Conservation (phyloP, 2,888 invertebrate genomes). For the Xestia sexstrigata region DNA sequence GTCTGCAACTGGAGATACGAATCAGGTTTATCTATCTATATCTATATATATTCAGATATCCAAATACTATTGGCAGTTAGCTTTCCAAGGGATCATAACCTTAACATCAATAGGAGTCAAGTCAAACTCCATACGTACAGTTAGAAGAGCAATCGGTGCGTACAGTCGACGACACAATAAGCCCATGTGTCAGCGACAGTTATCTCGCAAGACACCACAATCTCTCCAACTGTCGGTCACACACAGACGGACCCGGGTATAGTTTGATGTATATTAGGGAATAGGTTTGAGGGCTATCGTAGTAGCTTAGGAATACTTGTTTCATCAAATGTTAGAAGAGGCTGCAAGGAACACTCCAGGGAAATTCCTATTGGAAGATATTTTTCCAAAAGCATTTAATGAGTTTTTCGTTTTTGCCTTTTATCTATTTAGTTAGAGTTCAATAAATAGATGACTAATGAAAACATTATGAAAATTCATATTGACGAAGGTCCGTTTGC, state of each 20-base stretch:
- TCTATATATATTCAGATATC: no score
- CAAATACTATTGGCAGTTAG: constrained; percentile 19
- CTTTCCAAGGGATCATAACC: constrained; percentile 34
- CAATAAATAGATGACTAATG: not conserved
- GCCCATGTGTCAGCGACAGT: constrained; percentile 65
- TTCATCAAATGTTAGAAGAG: not conserved
- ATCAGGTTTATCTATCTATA: no score
- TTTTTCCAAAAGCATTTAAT: not conserved
- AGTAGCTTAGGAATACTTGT: constrained; percentile 15
- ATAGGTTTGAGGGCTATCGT: constrained; percentile 22
- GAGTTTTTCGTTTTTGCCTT: not conserved
- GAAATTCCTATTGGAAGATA: not conserved
- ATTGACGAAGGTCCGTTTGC: not conserved
- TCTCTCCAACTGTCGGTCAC: constrained; percentile 65
- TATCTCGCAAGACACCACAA: constrained; percentile 67
- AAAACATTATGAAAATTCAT: not conserved
- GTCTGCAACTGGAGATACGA: no score
- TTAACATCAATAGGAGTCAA: constrained; percentile 28
- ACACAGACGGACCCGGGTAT: constrained; percentile 55
- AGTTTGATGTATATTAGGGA: constrained; percentile 37
- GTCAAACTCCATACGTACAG: constrained; percentile 25
- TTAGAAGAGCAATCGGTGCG: constrained; percentile 43
- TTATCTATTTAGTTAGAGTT: not conserved
- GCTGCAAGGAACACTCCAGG: not conserved
- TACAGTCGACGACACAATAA: constrained; percentile 63